Evolutionary conservation across 2,888 invertebrate species (phyloP).

Genomic region (Theretra japonica): DNA sequence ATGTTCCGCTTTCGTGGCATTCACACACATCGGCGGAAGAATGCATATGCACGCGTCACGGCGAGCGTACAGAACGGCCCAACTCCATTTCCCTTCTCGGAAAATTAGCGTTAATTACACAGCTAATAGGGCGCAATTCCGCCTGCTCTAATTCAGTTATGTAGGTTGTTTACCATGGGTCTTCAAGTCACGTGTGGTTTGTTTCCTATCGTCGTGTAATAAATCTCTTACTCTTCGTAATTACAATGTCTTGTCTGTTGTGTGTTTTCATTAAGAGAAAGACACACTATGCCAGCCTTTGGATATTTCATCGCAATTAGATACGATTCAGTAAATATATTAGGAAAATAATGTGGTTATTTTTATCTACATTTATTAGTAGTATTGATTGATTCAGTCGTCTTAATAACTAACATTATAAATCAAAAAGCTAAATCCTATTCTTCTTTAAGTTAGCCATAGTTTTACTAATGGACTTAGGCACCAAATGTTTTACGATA

Average conservation of each 20-base stretch:
- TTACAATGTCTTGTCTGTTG: constrained; percentile 83
- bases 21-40: constrained; percentile 73
- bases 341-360: not conserved
- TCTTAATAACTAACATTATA: not conserved
- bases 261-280: constrained; percentile 80
- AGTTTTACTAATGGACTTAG: too few species aligned
- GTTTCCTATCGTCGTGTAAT: constrained; percentile 80
- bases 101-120: constrained; percentile 70
- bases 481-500: too few species aligned
- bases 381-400: not conserved
- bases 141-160: constrained; percentile 56
- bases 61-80: constrained; percentile 52
- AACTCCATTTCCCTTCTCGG: constrained; percentile 53
- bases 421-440: too few species aligned
- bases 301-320: constrained; percentile 33
- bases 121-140: constrained; percentile 68
- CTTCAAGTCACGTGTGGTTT: constrained; percentile 77
- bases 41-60: constrained; percentile 76
- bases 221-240: constrained; percentile 83
- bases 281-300: constrained; percentile 45
- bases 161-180: constrained; percentile 55
- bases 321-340: not conserved
- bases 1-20: constrained; percentile 73
- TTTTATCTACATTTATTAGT: not conserved
- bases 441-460: too few species aligned